Evolutionary conservation across 2,888 invertebrate species (phyloP).

Genomic region (Graphium colonna): DNA sequence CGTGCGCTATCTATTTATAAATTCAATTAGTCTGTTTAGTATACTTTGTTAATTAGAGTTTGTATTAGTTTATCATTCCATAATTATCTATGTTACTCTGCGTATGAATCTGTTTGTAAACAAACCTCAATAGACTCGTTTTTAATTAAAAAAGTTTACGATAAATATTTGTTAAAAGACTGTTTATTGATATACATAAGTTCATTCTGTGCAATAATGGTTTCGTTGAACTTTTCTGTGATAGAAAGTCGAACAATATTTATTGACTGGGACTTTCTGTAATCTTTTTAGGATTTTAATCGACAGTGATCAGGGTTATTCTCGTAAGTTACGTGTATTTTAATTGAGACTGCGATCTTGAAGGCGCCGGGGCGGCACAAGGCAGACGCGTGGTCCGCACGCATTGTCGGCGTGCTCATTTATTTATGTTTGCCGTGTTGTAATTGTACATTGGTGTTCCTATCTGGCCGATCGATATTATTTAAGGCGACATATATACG

Average conservation of each 20-base stretch:
- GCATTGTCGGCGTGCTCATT: slow-evolving; percentile 50
- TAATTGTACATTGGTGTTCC: slow-evolving; percentile 48
- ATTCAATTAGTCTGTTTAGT: slow-evolving; percentile 13
- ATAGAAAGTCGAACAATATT: not conserved
- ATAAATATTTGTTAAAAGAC: not conserved
- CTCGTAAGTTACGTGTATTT: slow-evolving; percentile 28
- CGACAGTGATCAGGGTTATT: slow-evolving; percentile 28
- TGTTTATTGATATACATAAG: not conserved
- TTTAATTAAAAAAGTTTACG: not conserved
- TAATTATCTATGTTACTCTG: slow-evolving; percentile 7
- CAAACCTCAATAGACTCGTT: not conserved
- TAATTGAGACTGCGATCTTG: slow-evolving; percentile 32
- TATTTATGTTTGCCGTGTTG: slow-evolving; percentile 49
- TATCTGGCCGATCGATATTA: slow-evolving; percentile 34
- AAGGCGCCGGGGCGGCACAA: slow-evolving; percentile 58
- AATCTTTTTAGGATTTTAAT: slow-evolving; percentile 21
- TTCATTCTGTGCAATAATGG: not conserved
- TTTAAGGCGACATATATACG: slow-evolving; percentile 23
- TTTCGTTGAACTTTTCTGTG: not conserved
- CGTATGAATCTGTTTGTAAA: not conserved
- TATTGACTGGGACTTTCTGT: too few species aligned
- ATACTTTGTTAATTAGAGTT: slow-evolving; percentile 13
- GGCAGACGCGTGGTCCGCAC: slow-evolving; percentile 58
- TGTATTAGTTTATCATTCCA: slow-evolving; percentile 11
- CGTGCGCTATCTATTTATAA: slow-evolving; percentile 17